Percentiles rank a stretch among this genome's conserved stretches.
Evolutionary conservation across 1,140 invertebrate species (phyloP).

Genomic region (Hestina assimilis): DNA sequence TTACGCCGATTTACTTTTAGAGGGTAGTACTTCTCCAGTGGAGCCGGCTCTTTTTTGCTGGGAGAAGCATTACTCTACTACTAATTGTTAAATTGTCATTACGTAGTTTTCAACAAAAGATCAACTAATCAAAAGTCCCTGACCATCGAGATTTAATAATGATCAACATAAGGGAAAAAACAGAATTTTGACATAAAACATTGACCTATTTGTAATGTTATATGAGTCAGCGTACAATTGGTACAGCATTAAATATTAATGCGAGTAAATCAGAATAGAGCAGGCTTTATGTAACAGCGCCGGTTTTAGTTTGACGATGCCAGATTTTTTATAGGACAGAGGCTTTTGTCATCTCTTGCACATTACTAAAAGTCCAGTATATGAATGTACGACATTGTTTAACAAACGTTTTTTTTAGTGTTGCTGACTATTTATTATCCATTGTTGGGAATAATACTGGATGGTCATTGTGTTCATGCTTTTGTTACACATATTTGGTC

Average conservation of each 20-base stretch:
- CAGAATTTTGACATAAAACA: slow-evolving; percentile 1
- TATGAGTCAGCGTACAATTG: not conserved
- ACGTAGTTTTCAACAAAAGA: too few species aligned
- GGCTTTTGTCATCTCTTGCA: slow-evolving; percentile 18
- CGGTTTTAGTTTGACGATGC: slow-evolving; percentile 12
- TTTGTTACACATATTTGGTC: slow-evolving; percentile 48
- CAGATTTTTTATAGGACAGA: slow-evolving; percentile 24
- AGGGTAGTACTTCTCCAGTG: too few species aligned
- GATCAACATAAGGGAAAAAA: slow-evolving; percentile 17
- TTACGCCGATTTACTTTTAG: too few species aligned
- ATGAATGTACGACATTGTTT: slow-evolving; percentile 13
- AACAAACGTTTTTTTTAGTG: slow-evolving; percentile 27
- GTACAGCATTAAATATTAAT: slow-evolving; percentile 1
- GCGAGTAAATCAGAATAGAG: too few species aligned
- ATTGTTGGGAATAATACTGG: slow-evolving; percentile 42
- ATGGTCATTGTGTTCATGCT: slow-evolving; percentile 36
- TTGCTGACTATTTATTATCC: slow-evolving; percentile 48
- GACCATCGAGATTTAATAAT: slow-evolving; percentile 26
- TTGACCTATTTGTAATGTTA: not conserved
- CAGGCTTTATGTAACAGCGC: not conserved
- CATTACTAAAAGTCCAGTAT: slow-evolving; percentile 14
- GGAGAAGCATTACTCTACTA: too few species aligned
- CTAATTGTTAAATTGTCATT: too few species aligned
- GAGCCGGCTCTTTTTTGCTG: too few species aligned
- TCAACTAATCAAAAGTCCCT: slow-evolving; percentile 8